Conservation (phyloP, 2,888 invertebrate genomes). For the Epistrophe eligans region DNA sequence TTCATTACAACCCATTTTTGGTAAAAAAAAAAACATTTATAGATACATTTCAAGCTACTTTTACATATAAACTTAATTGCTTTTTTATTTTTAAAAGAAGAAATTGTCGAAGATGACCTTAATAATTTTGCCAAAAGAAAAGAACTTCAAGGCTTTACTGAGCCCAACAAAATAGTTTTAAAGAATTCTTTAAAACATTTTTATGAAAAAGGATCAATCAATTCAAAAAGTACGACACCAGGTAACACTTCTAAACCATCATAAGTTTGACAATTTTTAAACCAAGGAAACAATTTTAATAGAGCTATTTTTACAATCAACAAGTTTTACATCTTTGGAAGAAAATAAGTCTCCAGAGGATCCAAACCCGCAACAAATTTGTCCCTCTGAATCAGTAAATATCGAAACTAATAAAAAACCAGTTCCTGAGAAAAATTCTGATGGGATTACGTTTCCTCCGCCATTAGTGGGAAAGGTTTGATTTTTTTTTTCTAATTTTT, state of each 20-base stretch:
- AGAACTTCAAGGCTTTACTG: too few relatives aligned
- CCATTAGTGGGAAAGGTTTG: slow-evolving; percentile 44
- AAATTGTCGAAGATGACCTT: not conserved
- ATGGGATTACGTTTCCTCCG: not conserved
- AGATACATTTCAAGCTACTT: too few relatives aligned
- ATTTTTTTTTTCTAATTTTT: not conserved
- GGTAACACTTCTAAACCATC: not conserved
- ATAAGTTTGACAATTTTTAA: not conserved
- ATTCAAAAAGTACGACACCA: not conserved
- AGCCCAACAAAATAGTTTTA: too few relatives aligned
- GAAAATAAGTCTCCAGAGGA: not conserved
- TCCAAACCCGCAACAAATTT: not conserved
- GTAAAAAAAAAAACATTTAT: not conserved
- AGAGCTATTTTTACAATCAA: not conserved
- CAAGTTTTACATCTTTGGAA: not conserved
- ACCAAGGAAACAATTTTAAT: not conserved
- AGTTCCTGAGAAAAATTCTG: not conserved
- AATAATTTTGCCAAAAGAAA: not conserved
- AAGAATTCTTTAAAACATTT: too few relatives aligned
- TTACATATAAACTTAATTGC: too few relatives aligned
- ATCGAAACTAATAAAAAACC: not conserved
- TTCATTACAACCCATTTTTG: not conserved
- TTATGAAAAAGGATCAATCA: not conserved
- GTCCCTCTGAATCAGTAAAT: not conserved
- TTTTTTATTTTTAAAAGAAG: not conserved